Percentiles rank a stretch among this genome's conserved stretches.
These are phyloP conservation scores for Cherax destructor DNA, from an alignment of 1,140 invertebrate species.

Conservation along the genomic window DNA sequence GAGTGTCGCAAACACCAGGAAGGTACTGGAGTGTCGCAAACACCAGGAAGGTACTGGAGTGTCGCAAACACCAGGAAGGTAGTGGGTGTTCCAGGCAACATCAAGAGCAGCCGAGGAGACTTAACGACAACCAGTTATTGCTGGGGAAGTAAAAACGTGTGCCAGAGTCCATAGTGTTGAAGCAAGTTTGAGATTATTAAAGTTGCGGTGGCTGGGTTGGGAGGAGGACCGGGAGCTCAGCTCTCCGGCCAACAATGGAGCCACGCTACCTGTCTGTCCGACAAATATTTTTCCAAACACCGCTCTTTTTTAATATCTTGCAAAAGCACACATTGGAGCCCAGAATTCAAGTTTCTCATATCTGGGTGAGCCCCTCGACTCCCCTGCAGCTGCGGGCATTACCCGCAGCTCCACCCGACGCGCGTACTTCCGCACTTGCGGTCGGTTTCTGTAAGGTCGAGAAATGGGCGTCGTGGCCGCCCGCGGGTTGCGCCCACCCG, in stretches of 20 bases:
- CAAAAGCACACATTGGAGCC: slow-evolving; percentile 64
- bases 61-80: no score
- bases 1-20: no score
- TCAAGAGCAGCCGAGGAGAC: no score
- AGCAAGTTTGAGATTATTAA: slow-evolving; percentile 27
- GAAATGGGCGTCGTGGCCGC: background rate
- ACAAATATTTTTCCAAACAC: slow-evolving; percentile 69
- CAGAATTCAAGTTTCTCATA: slow-evolving; percentile 63
- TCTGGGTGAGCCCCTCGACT: slow-evolving; percentile 43
- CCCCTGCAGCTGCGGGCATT: background rate
- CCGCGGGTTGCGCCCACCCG: slow-evolving; percentile 2
- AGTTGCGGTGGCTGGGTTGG: background rate
- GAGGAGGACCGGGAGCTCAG: background rate
- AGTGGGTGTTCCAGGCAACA: no score
- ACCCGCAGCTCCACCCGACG: background rate
- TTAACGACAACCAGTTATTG: no score
- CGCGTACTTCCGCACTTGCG: background rate
- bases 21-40: no score
- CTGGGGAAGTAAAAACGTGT: no score
- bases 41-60: no score
- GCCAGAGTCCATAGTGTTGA: background rate
- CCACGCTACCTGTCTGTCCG: slow-evolving; percentile 43
- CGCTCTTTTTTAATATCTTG: slow-evolving; percentile 67
- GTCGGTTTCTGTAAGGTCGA: background rate
- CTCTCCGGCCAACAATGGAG: background rate